A percentile compares a stretch with the other conserved stretches of the same genome.
These are phyloP conservation scores for Andrena marginata DNA, from an alignment of 2,888 invertebrate species.

Conservation along the genomic window DNA sequence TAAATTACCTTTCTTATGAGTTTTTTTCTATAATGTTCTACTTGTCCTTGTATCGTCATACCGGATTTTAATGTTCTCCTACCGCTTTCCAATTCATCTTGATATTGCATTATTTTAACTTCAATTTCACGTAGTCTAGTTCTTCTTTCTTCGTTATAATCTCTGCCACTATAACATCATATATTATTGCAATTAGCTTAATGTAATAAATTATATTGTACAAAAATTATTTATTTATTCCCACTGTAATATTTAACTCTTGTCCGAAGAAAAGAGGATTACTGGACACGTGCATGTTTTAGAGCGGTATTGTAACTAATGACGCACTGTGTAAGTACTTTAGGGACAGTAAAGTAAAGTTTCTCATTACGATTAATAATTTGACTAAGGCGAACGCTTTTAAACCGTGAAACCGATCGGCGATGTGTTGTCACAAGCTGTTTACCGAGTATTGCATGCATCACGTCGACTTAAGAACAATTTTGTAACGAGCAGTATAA, in stretches of 20 bases:
- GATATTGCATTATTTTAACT: constrained; percentile 97
- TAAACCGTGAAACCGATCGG: no score
- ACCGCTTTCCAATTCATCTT: constrained; percentile 97
- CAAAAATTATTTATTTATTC: neutral
- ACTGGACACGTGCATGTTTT: no score
- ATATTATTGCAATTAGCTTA: neutral
- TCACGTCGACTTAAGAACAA: no score
- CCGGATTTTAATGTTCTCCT: constrained; percentile 90
- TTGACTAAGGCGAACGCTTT: no score
- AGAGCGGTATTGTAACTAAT: no score
- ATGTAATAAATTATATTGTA: neutral
- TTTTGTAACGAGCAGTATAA: no score
- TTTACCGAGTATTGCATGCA: no score
- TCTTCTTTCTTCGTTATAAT: constrained; percentile 90
- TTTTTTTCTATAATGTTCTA: constrained; percentile 95
- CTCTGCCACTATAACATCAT: constrained; percentile 82
- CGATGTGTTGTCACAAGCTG: no score
- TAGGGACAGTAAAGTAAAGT: no score
- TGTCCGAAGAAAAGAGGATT: no score
- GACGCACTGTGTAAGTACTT: no score
- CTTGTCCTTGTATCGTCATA: constrained; percentile 92
- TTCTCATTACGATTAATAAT: no score
- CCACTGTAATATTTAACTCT: neutral
- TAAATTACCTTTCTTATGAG: constrained; percentile 91
- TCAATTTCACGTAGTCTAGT: constrained; percentile 95